These are phyloP conservation scores for Nemapogon koenigi DNA, from an alignment of 2,888 invertebrate genomes.

Conservation along the genomic window DNA sequence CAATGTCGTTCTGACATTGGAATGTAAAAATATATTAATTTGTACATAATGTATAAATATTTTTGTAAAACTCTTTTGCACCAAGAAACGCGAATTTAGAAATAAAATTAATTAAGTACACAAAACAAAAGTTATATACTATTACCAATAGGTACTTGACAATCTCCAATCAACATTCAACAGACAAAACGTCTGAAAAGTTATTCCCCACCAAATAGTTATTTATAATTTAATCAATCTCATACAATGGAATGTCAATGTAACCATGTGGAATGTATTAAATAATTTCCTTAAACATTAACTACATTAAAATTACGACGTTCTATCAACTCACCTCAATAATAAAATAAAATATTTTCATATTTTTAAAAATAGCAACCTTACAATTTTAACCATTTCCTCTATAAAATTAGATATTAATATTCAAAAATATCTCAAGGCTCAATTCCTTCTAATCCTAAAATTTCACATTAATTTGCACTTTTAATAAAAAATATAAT, in stretches of 20 bases:
- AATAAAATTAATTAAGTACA: conserved; percentile 7
- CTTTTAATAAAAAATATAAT: conserved; percentile 29
- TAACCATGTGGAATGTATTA: neutral
- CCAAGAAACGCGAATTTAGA: conserved; percentile 31
- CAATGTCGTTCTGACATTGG: conserved; percentile 48
- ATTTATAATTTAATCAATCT: conserved; percentile 27
- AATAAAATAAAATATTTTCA: conserved; percentile 5
- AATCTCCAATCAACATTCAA: no score
- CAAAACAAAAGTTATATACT: no score
- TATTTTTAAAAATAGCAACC: conserved; percentile 5
- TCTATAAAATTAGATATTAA: neutral
- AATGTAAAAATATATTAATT: conserved; percentile 65
- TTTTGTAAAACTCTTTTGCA: conserved; percentile 50
- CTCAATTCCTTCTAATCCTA: conserved; percentile 5
- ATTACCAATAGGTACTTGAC: no score
- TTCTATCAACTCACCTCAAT: neutral
- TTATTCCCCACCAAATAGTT: conserved; percentile 52
- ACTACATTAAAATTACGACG: no score
- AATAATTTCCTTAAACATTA: no score
- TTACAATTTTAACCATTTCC: conserved; percentile 7
- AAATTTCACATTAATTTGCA: conserved; percentile 51
- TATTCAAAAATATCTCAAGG: conserved; percentile 6
- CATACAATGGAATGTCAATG: conserved; percentile 23
- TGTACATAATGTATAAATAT: conserved; percentile 51
- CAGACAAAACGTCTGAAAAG: no score